A percentile compares a stretch with the other conserved stretches of the same genome.
Evolutionary conservation across 2,113 vertebrate species (phyloP).

Genomic region (Nothocercus julius): DNA sequence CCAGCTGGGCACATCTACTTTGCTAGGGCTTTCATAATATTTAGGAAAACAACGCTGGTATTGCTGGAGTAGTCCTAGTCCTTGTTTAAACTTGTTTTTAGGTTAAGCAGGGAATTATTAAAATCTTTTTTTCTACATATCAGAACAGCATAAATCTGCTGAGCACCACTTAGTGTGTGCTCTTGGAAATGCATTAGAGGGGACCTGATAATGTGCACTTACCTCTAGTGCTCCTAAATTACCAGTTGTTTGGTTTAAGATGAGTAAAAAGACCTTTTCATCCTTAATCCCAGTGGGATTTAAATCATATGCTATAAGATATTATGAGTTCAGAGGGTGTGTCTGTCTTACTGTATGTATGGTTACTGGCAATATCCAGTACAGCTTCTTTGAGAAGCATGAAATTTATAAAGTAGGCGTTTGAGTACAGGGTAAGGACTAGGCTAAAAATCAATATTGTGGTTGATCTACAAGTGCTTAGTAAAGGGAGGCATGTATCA

Average conservation of each 20-base stretch:
- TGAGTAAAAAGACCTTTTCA: not conserved
- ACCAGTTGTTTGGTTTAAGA: not conserved
- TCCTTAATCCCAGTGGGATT: not conserved
- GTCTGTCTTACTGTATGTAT: not conserved
- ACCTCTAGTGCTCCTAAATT: not conserved
- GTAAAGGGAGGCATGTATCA: not conserved
- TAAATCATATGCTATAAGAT: not conserved
- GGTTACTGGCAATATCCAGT: not conserved
- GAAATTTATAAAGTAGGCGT: not conserved
- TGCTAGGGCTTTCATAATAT: not conserved
- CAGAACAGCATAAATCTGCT: not conserved
- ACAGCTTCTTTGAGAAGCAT: not conserved
- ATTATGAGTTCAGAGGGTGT: accelerated
- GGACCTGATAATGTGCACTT: not conserved
- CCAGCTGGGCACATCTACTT: not conserved
- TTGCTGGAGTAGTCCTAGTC: not conserved
- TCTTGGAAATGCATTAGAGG: not conserved
- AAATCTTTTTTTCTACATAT: not conserved
- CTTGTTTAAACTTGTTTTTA: conserved; percentile 5
- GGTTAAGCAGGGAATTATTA: not conserved
- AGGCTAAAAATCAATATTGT: not conserved
- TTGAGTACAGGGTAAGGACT: not conserved
- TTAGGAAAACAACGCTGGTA: not conserved
- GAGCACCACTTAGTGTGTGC: not conserved
- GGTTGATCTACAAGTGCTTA: not conserved